Evolutionary conservation across 2,113 vertebrate species (phyloP).

Genomic region (Anser brachyrhynchus): DNA sequence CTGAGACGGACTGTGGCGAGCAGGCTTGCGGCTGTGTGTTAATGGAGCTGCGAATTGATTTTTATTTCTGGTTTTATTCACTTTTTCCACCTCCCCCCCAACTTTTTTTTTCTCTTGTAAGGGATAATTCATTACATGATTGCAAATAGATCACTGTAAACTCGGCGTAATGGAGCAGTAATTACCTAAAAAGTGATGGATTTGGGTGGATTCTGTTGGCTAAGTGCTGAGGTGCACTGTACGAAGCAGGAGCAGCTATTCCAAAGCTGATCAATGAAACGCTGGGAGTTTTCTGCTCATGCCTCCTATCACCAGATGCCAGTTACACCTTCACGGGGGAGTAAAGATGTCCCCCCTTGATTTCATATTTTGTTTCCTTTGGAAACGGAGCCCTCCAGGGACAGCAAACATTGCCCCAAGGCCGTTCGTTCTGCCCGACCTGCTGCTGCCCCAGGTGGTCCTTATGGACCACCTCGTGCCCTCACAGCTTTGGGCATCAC

Average conservation of each 20-base stretch:
- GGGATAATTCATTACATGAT: slow-evolving; percentile 36
- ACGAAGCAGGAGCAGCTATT: background rate
- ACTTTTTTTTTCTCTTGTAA: background rate
- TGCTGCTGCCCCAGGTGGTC: no score
- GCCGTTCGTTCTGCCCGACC: no score
- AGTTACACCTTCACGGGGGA: slow-evolving; percentile 1
- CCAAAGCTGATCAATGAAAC: slow-evolving; percentile 35
- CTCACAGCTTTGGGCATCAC: rapidly evolving
- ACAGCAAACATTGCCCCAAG: background rate
- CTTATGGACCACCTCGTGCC: no score
- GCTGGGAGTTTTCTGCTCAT: background rate
- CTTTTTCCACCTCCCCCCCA: background rate
- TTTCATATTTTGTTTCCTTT: background rate
- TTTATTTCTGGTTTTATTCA: slow-evolving; percentile 38
- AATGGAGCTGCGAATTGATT: slow-evolving; percentile 51
- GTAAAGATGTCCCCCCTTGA: background rate
- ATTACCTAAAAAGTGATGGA: slow-evolving; percentile 71
- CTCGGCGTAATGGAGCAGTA: slow-evolving; percentile 65
- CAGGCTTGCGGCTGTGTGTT: background rate
- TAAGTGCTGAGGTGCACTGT: slow-evolving; percentile 7
- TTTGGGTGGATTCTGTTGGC: slow-evolving; percentile 40
- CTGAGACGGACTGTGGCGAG: background rate
- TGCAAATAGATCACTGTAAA: slow-evolving; percentile 62
- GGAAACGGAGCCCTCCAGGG: background rate
- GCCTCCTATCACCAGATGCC: background rate